phyloP scores from a whole-genome alignment of 2,113 vertebrate genomes.

The Chionomys nivalis region DNA sequence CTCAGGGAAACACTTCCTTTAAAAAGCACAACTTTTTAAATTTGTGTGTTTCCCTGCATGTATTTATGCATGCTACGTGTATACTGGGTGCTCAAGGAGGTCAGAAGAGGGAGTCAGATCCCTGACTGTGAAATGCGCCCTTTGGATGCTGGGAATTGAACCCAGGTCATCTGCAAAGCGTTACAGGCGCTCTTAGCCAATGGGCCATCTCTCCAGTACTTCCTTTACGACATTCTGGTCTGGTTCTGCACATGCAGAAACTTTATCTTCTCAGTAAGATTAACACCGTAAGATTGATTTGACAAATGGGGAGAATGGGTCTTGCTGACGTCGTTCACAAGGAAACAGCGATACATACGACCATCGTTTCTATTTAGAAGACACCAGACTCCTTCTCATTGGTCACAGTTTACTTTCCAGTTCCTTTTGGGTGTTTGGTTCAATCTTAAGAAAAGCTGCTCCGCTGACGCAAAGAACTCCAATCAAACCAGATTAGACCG shows the following conservation, averaged over 20 bases:
- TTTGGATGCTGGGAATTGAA: not conserved
- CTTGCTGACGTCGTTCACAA: not conserved
- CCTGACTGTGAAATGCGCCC: not conserved
- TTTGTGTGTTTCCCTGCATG: not conserved
- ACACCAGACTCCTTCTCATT: not conserved
- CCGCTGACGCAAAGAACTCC: no score
- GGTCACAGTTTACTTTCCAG: not conserved
- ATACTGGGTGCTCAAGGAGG: not conserved
- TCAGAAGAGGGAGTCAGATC: not conserved
- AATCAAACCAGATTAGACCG: no score
- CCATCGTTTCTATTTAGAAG: not conserved
- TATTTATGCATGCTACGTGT: not conserved
- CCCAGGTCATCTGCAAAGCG: not conserved
- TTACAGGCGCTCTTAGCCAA: not conserved
- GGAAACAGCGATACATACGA: not conserved
- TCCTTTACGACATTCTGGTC: not conserved
- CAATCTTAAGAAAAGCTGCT: no score
- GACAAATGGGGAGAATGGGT: not conserved
- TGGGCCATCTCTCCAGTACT: not conserved
- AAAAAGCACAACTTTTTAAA: not conserved
- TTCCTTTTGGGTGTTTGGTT: not conserved
- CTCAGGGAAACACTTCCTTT: not conserved
- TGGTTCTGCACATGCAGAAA: not conserved
- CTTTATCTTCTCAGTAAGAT: not conserved
- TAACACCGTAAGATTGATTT: not conserved